Evolutionary conservation across 2,888 invertebrate species (phyloP), one percentile per base, ranked within the genome.

Genomic region (Rosalia funebris): DNA sequence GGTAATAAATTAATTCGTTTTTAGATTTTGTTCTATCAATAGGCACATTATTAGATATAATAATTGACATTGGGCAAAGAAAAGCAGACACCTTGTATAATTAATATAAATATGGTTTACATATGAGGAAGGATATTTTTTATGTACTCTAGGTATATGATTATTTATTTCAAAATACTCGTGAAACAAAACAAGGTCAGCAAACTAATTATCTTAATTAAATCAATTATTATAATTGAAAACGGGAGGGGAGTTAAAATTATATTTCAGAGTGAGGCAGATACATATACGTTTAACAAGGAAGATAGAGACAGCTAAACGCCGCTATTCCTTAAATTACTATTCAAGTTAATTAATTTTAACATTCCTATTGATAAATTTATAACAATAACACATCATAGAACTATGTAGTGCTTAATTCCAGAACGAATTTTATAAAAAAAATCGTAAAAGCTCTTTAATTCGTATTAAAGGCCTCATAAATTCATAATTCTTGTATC

Each of bases 141-240:
- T n/a, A n/a, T n/a, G n/a, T n/a, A n/a, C n/a, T n/a, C n/a, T n/a
- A n/a, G n/a, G n/a, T n/a, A n/a, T n/a, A n/a, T n/a, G n/a, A n/a
- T n/a, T n/a, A n/a, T n/a, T n/a, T n/a, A n/a, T n/a, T n/a, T n/a
- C n/a, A n/a, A n/a, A n/a, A n/a, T n/a, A n/a, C n/a, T n/a, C n/a
- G n/a, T 25, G 3, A n/a, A 7, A 34, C 11, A 52, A 58, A 36
- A 53, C 52, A 52, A 57, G 56, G 56, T 57, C 56, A 41, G 12
- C 10, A 42, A 41, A 17, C 15, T 42, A 53, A 53, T 53, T 53
- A 53, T 53, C 20, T 53, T 53, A 53, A 53, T 57, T 42, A 57
- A 50, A 34, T 48, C 42, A 57, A 57, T 57, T 57, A 48, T 19
- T 42, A 42, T 57, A 57, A 57, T 57, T 59, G 50, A 36, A 47